Evolutionary conservation across 2,797 vertebrate species (phyloP).

Genomic region (Setipinna tenuifilis): DNA sequence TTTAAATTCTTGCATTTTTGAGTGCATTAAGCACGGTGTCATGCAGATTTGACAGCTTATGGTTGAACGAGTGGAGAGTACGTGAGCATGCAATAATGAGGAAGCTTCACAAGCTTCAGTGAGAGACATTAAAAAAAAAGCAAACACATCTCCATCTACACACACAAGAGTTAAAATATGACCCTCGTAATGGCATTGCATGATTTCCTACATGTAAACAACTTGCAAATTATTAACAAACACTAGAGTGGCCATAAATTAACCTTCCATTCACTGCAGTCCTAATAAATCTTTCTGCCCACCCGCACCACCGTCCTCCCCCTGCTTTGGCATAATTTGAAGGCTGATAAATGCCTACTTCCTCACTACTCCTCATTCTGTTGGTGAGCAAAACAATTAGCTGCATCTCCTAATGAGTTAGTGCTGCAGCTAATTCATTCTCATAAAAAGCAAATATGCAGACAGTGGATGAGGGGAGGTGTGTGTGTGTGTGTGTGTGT

Average conservation of each 20-base stretch:
- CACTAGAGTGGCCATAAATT: slow-evolving; percentile 36
- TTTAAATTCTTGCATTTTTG: background rate
- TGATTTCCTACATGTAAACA: slow-evolving; percentile 41
- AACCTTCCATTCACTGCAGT: slow-evolving; percentile 30
- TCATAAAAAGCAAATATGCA: slow-evolving; percentile 58
- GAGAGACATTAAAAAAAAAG: background rate
- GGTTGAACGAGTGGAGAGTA: background rate
- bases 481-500: background rate
- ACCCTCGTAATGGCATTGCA: background rate
- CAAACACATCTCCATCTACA: background rate
- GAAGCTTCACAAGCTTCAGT: background rate
- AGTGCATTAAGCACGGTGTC: background rate
- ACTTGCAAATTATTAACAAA: slow-evolving; percentile 42
- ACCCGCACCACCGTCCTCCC: slow-evolving; percentile 1
- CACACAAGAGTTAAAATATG: background rate
- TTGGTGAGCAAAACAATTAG: slow-evolving; percentile 60
- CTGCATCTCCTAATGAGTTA: slow-evolving; percentile 57
- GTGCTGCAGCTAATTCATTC: slow-evolving; percentile 57
- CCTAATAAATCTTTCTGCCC: slow-evolving; percentile 36
- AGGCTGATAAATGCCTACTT: slow-evolving; percentile 54
- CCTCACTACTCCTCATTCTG: slow-evolving; percentile 47
- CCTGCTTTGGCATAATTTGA: slow-evolving; percentile 53
- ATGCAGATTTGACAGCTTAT: background rate
- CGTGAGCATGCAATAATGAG: background rate
- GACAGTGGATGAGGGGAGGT: slow-evolving; percentile 39